A percentile compares a stretch with the other conserved stretches of the same genome.
Conservation (phyloP, 2,797 vertebrate species). For the Bryconaethiops microstoma region DNA sequence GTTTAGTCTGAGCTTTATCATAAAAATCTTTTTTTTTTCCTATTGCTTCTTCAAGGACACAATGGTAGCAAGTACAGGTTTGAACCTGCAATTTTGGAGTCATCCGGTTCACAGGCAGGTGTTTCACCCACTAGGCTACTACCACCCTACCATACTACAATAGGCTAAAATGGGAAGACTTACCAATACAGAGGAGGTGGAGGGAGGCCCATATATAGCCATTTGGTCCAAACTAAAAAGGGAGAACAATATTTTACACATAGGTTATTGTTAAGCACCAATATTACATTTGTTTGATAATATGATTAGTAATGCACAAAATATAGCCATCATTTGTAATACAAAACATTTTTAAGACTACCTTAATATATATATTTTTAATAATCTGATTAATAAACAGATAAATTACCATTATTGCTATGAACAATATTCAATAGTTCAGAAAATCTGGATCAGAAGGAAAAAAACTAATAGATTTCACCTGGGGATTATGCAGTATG, state of each 20-base stretch:
- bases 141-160: too few species aligned
- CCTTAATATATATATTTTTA: too few species aligned
- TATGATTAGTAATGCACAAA: too few species aligned
- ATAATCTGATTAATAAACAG: neutral
- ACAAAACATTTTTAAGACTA: too few species aligned
- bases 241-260: neutral
- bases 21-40: too few species aligned
- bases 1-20: too few species aligned
- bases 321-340: too few species aligned
- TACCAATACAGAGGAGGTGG: constrained; percentile 89
- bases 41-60: too few species aligned
- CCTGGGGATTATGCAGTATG: constrained; percentile 83
- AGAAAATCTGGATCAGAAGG: neutral
- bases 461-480: constrained; percentile 58
- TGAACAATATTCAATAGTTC: neutral
- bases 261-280: neutral
- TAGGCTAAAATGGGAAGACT: constrained; percentile 60
- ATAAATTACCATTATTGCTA: neutral
- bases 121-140: too few species aligned
- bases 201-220: constrained; percentile 89
- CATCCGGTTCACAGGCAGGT: too few species aligned
- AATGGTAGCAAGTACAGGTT: too few species aligned
- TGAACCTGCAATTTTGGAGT: too few species aligned
- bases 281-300: neutral
- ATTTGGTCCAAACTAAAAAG: constrained; percentile 83